Evolutionary conservation across 1,140 invertebrate genomes (phyloP).

Genomic region (Tetragnatha versicolor): DNA sequence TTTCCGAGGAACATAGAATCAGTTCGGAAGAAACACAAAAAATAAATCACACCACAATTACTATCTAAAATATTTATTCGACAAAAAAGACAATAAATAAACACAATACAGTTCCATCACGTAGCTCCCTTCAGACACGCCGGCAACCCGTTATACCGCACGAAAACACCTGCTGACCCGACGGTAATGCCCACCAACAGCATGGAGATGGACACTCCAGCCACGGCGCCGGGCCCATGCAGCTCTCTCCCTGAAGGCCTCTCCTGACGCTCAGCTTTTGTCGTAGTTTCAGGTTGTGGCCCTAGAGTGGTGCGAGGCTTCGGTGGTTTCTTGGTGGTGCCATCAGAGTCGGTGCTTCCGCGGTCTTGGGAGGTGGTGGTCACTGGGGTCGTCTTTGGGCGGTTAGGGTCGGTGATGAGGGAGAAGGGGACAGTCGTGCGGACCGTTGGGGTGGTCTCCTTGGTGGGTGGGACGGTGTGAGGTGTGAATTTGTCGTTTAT

Average conservation of each 20-base stretch:
- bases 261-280: background rate
- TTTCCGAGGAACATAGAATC: no score
- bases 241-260: background rate
- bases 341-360: background rate
- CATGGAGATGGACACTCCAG: constrained; percentile 38
- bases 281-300: background rate
- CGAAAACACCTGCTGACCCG: background rate
- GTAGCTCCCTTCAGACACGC: background rate
- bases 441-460: background rate
- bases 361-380: background rate
- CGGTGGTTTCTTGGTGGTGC: no score
- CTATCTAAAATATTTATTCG: no score
- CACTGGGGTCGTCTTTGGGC: background rate
- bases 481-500: background rate
- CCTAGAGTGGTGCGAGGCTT: no score
- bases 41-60: no score
- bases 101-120: no score
- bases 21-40: background rate
- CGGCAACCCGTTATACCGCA: constrained; percentile 9
- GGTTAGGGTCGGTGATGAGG: background rate
- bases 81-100: no score
- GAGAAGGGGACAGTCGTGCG: background rate
- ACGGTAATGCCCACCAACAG: constrained; percentile 27
- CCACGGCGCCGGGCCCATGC: constrained; percentile 3
- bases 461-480: background rate